A percentile compares a stretch with the other conserved stretches of the same genome.
These are phyloP conservation scores for Lophochroa leadbeateri DNA, from an alignment of 2,113 vertebrate genomes.

Conservation along the genomic window DNA sequence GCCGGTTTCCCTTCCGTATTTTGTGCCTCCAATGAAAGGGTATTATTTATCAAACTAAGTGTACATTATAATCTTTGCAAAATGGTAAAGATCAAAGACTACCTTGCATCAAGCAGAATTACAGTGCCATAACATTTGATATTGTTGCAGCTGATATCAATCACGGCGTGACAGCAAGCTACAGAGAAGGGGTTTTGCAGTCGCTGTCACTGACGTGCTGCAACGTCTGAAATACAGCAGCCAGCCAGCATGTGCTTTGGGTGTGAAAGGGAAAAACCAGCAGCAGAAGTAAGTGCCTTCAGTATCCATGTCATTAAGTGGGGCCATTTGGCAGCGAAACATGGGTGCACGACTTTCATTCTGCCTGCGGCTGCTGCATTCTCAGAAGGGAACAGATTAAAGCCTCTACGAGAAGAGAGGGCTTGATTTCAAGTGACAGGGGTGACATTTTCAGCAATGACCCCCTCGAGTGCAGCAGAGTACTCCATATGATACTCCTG, in stretches of 20 bases:
- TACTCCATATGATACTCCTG: not conserved
- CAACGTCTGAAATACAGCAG: constrained; percentile 49
- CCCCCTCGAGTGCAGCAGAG: not conserved
- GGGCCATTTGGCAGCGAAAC: not conserved
- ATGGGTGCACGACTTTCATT: not conserved
- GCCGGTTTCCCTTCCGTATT: constrained; percentile 46
- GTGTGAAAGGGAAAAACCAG: constrained; percentile 20
- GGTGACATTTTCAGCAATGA: constrained; percentile 14
- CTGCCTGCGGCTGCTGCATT: not conserved
- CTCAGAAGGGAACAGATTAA: not conserved
- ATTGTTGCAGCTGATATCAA: constrained; percentile 76
- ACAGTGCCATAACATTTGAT: constrained; percentile 75
- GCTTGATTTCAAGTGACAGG: constrained; percentile 37
- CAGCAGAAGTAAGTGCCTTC: not conserved
- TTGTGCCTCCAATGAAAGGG: constrained; percentile 49
- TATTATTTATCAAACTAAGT: constrained; percentile 74
- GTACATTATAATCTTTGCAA: constrained; percentile 71
- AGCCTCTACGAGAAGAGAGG: not conserved
- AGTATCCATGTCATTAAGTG: not conserved
- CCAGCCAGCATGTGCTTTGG: constrained; percentile 6
- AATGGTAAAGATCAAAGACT: constrained; percentile 78
- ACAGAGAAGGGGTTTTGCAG: constrained; percentile 48
- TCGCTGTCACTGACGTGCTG: constrained; percentile 42
- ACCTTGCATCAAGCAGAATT: constrained; percentile 74
- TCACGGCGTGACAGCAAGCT: constrained; percentile 66